Conservation (phyloP, 2,113 vertebrate genomes). For the Pelecanoides urinatrix region DNA sequence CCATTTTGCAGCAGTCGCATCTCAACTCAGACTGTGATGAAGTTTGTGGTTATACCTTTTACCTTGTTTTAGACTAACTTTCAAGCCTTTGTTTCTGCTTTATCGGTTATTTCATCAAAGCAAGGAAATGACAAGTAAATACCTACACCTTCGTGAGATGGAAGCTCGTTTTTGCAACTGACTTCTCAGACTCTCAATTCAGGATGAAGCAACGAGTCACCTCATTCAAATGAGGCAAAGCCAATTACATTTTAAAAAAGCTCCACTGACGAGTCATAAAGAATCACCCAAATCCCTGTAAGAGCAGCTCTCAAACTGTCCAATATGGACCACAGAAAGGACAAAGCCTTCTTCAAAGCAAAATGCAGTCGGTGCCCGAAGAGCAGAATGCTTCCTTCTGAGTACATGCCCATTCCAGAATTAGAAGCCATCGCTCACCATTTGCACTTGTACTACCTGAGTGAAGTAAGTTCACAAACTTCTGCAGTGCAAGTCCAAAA, state of each 20-base stretch:
- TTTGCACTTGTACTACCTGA: not conserved
- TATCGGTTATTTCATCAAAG: not conserved
- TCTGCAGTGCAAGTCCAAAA: not conserved
- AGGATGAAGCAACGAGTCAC: not conserved
- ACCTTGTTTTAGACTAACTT: not conserved
- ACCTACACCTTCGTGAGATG: not conserved
- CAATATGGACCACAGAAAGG: not conserved
- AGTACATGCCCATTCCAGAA: not conserved
- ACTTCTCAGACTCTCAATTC: not conserved
- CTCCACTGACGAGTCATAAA: not conserved
- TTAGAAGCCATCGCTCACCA: not conserved
- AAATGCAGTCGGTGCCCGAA: not conserved
- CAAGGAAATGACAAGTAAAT: not conserved
- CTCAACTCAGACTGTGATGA: not conserved
- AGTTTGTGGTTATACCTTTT: not conserved
- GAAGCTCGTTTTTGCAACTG: constrained; percentile 9
- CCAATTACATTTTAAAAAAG: not conserved
- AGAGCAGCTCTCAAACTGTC: not conserved
- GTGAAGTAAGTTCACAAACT: not conserved
- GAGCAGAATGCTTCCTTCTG: not conserved
- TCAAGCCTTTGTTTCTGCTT: not conserved
- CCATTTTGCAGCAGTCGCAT: not conserved
- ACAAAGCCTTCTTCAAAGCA: not conserved
- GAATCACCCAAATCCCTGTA: not conserved
- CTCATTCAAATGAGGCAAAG: constrained; percentile 6